Evolutionary conservation across 1,140 invertebrate genomes (phyloP).

Genomic region (Drosophila bifasciata): DNA sequence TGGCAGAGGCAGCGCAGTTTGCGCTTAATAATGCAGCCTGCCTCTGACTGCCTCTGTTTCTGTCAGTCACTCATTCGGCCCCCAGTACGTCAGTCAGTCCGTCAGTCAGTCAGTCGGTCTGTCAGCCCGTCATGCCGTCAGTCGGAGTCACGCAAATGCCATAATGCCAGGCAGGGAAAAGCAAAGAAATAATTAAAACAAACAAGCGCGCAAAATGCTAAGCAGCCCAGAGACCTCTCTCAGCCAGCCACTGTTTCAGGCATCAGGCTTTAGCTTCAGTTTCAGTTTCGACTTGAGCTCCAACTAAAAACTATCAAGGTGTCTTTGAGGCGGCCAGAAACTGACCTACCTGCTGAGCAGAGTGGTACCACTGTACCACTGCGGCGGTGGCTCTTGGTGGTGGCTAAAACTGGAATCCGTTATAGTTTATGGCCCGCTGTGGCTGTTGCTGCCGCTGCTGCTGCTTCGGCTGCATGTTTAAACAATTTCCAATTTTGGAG

Average conservation of each 20-base stretch:
- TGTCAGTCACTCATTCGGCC: constrained; percentile 18
- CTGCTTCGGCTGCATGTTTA: constrained; percentile 32
- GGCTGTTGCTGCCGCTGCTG: not conserved
- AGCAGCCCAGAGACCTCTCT: constrained; percentile 49
- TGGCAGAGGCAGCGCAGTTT: constrained; percentile 75
- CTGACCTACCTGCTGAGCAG: constrained; percentile 71
- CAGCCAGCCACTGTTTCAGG: constrained; percentile 36
- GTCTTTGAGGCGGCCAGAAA: constrained; percentile 45
- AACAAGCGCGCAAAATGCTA: constrained; percentile 82
- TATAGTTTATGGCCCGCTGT: constrained; percentile 73
- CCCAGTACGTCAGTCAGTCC: constrained; percentile 26
- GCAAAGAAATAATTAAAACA: constrained; percentile 83
- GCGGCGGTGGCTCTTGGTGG: constrained; percentile 40
- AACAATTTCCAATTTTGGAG: constrained; percentile 69
- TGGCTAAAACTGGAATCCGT: constrained; percentile 77
- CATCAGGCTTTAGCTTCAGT: constrained; percentile 34
- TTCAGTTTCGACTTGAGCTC: not conserved
- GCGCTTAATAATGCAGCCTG: constrained; percentile 78
- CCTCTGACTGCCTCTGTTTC: constrained; percentile 48
- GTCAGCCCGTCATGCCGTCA: constrained; percentile 39
- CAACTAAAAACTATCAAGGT: constrained; percentile 47
- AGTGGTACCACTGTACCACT: constrained; percentile 6
- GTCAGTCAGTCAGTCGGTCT: constrained; percentile 36
- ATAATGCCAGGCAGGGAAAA: constrained; percentile 47
- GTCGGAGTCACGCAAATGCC: constrained; percentile 72